These are phyloP conservation scores for Machaerirhynchus nigripectus DNA, from an alignment of 2,113 vertebrate genomes.

Conservation along the genomic window DNA sequence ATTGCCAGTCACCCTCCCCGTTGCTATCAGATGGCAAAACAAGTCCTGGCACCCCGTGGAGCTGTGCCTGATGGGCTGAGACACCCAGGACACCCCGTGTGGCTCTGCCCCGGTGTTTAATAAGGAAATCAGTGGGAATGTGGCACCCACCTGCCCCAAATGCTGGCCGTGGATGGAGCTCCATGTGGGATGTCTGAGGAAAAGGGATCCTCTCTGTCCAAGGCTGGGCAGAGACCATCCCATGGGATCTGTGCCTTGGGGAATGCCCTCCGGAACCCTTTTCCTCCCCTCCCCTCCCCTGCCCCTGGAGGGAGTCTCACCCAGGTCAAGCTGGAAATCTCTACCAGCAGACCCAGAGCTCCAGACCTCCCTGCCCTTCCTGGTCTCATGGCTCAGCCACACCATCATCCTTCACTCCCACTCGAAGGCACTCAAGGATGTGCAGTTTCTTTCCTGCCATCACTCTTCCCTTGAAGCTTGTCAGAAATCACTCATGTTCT, in stretches of 20 bases:
- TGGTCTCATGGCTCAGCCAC: not conserved
- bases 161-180: not conserved
- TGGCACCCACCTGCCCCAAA: not conserved
- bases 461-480: conserved; percentile 29
- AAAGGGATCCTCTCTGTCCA: not conserved
- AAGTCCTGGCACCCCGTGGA: not conserved
- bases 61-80: not conserved
- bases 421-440: not conserved
- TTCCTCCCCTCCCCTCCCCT: not conserved
- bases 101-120: not conserved
- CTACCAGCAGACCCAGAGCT: not conserved
- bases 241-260: no score
- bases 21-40: conserved; percentile 17
- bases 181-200: not conserved
- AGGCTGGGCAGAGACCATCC: not conserved
- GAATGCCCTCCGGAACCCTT: not conserved
- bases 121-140: not conserved
- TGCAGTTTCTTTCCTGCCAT: not conserved
- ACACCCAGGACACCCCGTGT: not conserved
- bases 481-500: not conserved
- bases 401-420: not conserved
- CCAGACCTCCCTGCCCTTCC: not conserved
- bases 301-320: not conserved
- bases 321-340: not conserved
- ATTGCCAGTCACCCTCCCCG: not conserved